A percentile compares a stretch with the other conserved stretches of the same genome.
Conservation (phyloP, 2,113 vertebrate species). For the Lagopus muta region DNA sequence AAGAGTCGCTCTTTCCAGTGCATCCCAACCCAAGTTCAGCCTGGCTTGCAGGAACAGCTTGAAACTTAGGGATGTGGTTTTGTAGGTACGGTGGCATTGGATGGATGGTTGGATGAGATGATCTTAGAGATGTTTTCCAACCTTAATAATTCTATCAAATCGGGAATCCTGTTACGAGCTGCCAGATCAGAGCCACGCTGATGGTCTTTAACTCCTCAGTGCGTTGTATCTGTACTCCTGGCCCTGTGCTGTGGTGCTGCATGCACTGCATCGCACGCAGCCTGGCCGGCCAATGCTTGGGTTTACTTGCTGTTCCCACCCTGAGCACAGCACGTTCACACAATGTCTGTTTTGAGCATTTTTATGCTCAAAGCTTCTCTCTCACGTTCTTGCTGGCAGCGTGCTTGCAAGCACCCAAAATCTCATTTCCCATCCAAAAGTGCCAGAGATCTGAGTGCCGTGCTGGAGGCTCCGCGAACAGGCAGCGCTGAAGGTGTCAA, state of each 20-base stretch:
- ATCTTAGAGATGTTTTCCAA: too few relatives aligned
- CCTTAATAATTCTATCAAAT: neutral
- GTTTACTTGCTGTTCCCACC: conserved; percentile 15
- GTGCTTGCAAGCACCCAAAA: neutral
- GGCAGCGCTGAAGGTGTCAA: neutral
- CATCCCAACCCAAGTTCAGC: neutral
- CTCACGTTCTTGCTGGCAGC: neutral
- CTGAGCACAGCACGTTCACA: neutral
- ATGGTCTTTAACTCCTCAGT: conserved; percentile 1
- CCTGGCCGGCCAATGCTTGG: neutral
- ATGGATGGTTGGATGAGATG: neutral
- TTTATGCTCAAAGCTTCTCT: neutral
- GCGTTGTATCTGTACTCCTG: neutral
- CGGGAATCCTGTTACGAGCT: conserved; percentile 29
- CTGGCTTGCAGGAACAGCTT: neutral
- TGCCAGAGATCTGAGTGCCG: neutral
- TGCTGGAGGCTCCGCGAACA: neutral
- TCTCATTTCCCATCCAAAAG: neutral
- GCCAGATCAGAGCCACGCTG: neutral
- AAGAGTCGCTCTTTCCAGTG: accelerated
- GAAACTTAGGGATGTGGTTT: neutral
- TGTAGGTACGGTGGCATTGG: too few relatives aligned
- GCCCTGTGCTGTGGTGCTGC: neutral
- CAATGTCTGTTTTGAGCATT: neutral
- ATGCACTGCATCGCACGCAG: neutral